A percentile compares a stretch with the other conserved stretches of the same genome.
These are phyloP conservation scores for Capreolus pygargus DNA, from an alignment of 2,113 vertebrate genomes.

Conservation along the genomic window DNA sequence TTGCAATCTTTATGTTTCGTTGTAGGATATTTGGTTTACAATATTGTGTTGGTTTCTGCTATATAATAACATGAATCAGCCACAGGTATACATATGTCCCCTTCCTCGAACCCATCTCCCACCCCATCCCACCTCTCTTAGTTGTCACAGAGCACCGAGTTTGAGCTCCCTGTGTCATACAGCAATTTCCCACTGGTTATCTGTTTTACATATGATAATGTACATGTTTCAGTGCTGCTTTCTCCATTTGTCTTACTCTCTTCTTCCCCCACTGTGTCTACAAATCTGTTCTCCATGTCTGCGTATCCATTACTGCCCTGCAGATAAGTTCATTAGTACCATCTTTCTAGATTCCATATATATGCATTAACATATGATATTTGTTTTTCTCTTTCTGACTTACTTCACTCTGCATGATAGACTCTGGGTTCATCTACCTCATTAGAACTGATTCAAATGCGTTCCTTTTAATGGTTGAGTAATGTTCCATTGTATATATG, in stretches of 20 bases:
- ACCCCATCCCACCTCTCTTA: background rate
- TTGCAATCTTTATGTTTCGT: background rate
- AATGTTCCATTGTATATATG: background rate
- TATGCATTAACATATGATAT: background rate
- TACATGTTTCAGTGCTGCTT: background rate
- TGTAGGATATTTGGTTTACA: background rate
- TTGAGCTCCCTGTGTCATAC: background rate
- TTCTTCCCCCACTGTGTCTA: background rate
- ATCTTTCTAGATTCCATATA: background rate
- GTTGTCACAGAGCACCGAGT: background rate
- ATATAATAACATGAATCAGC: background rate
- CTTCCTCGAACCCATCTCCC: background rate
- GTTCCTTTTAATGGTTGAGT: background rate
- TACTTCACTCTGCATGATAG: background rate
- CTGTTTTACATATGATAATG: background rate
- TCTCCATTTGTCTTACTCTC: background rate
- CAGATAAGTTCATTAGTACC: background rate
- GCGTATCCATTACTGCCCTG: background rate
- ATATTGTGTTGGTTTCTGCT: background rate
- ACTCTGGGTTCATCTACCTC: background rate
- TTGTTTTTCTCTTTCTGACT: background rate
- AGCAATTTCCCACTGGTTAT: background rate
- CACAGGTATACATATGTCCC: background rate
- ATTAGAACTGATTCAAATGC: background rate
- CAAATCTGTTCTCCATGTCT: background rate